phyloP scores from a whole-genome alignment of 2,888 invertebrate species.

The Lucinisca nassula region DNA sequence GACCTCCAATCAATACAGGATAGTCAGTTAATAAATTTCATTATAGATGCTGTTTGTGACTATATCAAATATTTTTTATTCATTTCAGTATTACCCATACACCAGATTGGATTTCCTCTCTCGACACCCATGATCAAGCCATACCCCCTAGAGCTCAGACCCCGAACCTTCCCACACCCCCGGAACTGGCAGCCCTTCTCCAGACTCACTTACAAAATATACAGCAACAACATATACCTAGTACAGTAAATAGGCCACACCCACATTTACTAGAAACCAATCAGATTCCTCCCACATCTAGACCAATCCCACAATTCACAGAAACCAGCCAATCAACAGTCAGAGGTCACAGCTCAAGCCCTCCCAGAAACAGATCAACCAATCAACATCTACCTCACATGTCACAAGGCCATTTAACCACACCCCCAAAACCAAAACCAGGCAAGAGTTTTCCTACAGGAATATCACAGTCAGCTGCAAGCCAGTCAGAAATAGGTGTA shows the following conservation, averaged over 20 bases:
- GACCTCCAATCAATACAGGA: too few species aligned
- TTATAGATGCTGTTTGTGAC: too few species aligned
- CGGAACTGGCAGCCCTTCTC: conserved; percentile 47
- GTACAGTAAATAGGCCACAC: not conserved
- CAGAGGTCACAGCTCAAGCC: conserved; percentile 11
- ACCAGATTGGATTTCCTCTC: conserved; percentile 58
- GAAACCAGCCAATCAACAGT: not conserved
- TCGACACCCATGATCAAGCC: conserved; percentile 30
- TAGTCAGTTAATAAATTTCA: too few species aligned
- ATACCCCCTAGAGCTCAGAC: not conserved
- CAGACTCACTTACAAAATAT: conserved; percentile 51
- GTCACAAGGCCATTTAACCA: not conserved
- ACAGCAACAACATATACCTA: conserved; percentile 41
- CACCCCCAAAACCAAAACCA: conserved; percentile 15
- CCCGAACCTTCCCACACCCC: conserved; percentile 34
- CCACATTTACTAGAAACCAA: conserved; percentile 4
- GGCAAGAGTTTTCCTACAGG: not conserved
- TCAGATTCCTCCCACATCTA: conserved; percentile 7
- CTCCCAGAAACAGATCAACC: conserved; percentile 6
- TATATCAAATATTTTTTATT: too few species aligned
- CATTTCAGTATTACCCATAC: conserved; percentile 64
- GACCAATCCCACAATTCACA: conserved; percentile 20
- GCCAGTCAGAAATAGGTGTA: conserved; percentile 7
- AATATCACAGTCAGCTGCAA: not conserved
- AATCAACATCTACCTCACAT: conserved; percentile 36